A percentile compares a stretch with the other conserved stretches of the same genome.
Conservation (phyloP, 2,113 vertebrate species). For the Stigmatopora argus region DNA sequence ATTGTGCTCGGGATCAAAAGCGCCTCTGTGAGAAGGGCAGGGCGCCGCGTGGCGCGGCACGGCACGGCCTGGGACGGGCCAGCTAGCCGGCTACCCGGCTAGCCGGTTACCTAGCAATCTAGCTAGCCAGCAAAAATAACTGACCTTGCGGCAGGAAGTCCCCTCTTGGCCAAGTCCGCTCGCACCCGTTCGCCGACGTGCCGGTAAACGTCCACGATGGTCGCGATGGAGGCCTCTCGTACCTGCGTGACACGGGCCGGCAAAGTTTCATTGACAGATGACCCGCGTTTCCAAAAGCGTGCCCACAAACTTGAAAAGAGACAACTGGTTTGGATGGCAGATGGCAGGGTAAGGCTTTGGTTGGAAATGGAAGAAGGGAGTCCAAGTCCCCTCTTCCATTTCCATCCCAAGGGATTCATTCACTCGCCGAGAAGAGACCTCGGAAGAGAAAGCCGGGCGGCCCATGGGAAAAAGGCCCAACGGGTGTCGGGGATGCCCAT, state of each 20-base stretch:
- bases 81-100: background rate
- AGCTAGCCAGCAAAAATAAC: slow-evolving; percentile 27
- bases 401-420: too few species aligned
- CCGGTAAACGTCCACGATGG: slow-evolving; percentile 87
- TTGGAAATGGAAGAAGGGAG: too few species aligned
- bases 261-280: background rate
- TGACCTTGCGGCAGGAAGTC: slow-evolving; percentile 84
- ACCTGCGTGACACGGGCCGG: slow-evolving; percentile 70
- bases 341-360: too few species aligned
- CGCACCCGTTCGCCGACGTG: slow-evolving; percentile 87
- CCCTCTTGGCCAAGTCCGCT: slow-evolving; percentile 81
- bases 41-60: slow-evolving; percentile 63
- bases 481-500: slow-evolving; percentile 35
- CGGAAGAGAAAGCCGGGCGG: too few species aligned
- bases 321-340: too few species aligned
- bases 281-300: background rate
- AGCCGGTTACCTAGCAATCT: too few species aligned
- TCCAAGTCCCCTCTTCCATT: too few species aligned
- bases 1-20: slow-evolving; percentile 64
- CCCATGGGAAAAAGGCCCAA: slow-evolving; percentile 27
- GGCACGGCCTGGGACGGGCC: slow-evolving; percentile 46
- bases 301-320: too few species aligned
- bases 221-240: slow-evolving; percentile 80
- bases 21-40: slow-evolving; percentile 54
- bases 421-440: too few species aligned